phyloP scores from a whole-genome alignment of 1,140 invertebrate genomes.

The Sarcophaga bullata region DNA sequence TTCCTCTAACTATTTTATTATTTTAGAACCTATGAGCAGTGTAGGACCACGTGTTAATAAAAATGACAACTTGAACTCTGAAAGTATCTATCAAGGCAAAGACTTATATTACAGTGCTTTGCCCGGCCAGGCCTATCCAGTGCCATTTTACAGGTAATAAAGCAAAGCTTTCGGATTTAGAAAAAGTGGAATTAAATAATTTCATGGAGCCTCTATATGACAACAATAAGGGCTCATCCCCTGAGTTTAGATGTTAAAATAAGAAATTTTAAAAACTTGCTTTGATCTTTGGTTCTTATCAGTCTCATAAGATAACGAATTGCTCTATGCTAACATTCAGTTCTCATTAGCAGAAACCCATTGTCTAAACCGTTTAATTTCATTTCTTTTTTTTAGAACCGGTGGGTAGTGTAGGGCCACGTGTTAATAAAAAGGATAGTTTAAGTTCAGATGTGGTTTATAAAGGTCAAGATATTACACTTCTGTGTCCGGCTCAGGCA shows the following conservation, averaged over 20 bases:
- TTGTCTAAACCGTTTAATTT: neutral
- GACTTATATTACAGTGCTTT: slow-evolving; percentile 70
- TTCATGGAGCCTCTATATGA: too few relatives aligned
- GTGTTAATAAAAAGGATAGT: slow-evolving; percentile 71
- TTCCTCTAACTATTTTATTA: neutral
- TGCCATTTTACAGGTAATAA: slow-evolving; percentile 71
- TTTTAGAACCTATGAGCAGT: slow-evolving; percentile 69
- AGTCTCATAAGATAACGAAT: neutral
- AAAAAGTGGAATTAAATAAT: too few relatives aligned
- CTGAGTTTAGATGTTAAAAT: neutral
- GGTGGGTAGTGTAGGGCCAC: slow-evolving; percentile 76
- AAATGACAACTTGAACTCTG: slow-evolving; percentile 77
- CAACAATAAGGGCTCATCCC: neutral
- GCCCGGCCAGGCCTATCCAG: slow-evolving; percentile 76
- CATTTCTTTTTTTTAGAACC: slow-evolving; percentile 68
- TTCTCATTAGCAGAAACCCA: neutral
- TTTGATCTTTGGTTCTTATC: neutral
- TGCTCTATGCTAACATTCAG: neutral
- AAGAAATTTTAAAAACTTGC: too few relatives aligned
- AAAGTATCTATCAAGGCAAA: slow-evolving; percentile 60
- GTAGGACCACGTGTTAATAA: slow-evolving; percentile 80
- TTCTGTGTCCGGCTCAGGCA: slow-evolving; percentile 77
- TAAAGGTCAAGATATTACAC: slow-evolving; percentile 56
- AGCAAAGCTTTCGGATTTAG: too few relatives aligned
- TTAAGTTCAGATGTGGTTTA: slow-evolving; percentile 65